These are phyloP conservation scores for Somateria mollissima DNA, from an alignment of 2,797 vertebrate species.

Conservation along the genomic window DNA sequence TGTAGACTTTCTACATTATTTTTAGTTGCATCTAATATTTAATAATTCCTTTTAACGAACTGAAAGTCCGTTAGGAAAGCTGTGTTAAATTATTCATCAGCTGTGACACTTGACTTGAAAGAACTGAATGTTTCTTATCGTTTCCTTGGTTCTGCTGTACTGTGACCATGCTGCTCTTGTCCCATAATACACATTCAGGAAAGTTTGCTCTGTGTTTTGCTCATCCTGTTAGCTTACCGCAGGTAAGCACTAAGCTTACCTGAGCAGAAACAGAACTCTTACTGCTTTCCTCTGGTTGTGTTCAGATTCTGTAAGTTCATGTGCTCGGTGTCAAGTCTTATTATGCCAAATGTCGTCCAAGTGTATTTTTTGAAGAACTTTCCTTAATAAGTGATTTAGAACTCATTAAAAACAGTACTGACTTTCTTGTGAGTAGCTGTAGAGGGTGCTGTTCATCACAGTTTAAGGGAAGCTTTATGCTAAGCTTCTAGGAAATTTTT, in stretches of 20 bases:
- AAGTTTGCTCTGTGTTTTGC: not conserved
- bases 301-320: not conserved
- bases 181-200: accelerated
- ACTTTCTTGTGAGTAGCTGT: not conserved
- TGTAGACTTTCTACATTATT: not conserved
- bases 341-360: not conserved
- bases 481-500: not conserved
- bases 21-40: not conserved
- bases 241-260: not conserved
- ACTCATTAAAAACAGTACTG: accelerated
- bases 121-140: not conserved
- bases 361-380: not conserved
- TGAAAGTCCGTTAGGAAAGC: not conserved
- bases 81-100: not conserved
- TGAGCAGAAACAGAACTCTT: not conserved
- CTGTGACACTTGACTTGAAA: not conserved
- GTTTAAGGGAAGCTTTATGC: not conserved
- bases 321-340: not conserved
- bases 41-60: not conserved
- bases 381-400: not conserved
- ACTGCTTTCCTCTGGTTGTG: not conserved
- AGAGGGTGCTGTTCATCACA: conserved; percentile 5
- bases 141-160: not conserved
- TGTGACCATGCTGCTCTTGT: not conserved
- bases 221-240: not conserved